Conservation (phyloP, 1,140 invertebrate species). For the Brachionus manjavacas region DNA sequence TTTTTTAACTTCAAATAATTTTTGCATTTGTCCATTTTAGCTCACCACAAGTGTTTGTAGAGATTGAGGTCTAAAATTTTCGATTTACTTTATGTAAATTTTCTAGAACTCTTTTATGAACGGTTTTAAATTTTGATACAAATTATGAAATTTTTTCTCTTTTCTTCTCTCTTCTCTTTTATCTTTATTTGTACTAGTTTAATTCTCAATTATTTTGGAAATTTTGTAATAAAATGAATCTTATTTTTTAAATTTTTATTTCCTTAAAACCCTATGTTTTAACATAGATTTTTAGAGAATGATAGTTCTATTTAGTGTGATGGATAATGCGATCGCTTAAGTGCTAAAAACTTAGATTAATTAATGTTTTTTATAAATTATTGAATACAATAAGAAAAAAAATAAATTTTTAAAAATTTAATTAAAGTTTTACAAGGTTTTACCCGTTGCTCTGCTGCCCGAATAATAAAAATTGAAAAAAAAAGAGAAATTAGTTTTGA, state of each 20-base stretch:
- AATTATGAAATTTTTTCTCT: background rate
- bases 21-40: background rate
- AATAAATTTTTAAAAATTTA: too few relatives aligned
- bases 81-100: background rate
- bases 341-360: too few relatives aligned
- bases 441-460: too few relatives aligned
- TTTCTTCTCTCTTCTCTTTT: background rate
- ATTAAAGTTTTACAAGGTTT: too few relatives aligned
- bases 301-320: too few relatives aligned
- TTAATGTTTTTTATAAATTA: too few relatives aligned
- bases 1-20: background rate
- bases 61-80: background rate
- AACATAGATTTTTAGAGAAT: too few relatives aligned
- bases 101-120: background rate
- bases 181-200: background rate
- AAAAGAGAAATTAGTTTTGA: too few relatives aligned
- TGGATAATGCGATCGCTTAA: too few relatives aligned
- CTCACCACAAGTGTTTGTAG: background rate
- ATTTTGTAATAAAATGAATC: background rate
- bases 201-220: background rate
- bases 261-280: background rate
- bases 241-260: background rate
- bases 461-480: too few relatives aligned
- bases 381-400: too few relatives aligned
- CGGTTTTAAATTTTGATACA: background rate